Percentiles rank a stretch among this genome's conserved stretches.
phyloP scores from a whole-genome alignment of 2,888 invertebrate species.

The Drosophila recens region DNA sequence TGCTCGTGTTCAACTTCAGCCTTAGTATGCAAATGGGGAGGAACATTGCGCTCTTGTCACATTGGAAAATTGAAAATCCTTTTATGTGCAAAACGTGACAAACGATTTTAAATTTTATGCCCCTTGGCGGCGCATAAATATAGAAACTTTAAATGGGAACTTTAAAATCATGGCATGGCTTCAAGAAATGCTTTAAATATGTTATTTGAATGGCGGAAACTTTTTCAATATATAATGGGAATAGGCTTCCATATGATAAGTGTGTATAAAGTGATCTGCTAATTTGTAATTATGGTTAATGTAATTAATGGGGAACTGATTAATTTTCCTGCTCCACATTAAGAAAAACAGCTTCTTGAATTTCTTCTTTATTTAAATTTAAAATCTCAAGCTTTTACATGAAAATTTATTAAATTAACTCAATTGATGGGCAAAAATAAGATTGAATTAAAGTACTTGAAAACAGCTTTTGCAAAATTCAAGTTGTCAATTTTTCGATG shows the following conservation, averaged over 20 bases:
- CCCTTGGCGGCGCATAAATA: slow-evolving; percentile 43
- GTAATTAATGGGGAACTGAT: background rate
- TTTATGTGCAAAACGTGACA: slow-evolving; percentile 78
- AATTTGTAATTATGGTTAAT: background rate
- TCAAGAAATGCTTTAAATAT: slow-evolving; percentile 12
- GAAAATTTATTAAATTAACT: too few species aligned
- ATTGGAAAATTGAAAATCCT: slow-evolving; percentile 79
- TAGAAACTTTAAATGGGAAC: slow-evolving; percentile 40
- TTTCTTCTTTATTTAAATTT: background rate
- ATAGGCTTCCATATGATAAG: too few species aligned
- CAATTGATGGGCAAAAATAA: too few species aligned
- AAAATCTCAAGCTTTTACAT: too few species aligned
- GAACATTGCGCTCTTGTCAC: slow-evolving; percentile 62
- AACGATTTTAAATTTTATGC: slow-evolving; percentile 71
- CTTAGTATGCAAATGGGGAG: slow-evolving; percentile 67
- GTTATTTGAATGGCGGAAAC: background rate
- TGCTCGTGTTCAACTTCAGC: slow-evolving; percentile 20
- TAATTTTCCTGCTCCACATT: background rate
- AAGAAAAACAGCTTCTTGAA: background rate
- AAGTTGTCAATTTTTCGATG: too few species aligned
- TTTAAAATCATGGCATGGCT: slow-evolving; percentile 30
- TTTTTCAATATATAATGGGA: background rate
- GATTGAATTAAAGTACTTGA: too few species aligned
- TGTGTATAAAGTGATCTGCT: too few species aligned
- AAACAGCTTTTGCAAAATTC: too few species aligned